phyloP scores from a whole-genome alignment of 2,113 vertebrate genomes.

The Coturnix japonica region DNA sequence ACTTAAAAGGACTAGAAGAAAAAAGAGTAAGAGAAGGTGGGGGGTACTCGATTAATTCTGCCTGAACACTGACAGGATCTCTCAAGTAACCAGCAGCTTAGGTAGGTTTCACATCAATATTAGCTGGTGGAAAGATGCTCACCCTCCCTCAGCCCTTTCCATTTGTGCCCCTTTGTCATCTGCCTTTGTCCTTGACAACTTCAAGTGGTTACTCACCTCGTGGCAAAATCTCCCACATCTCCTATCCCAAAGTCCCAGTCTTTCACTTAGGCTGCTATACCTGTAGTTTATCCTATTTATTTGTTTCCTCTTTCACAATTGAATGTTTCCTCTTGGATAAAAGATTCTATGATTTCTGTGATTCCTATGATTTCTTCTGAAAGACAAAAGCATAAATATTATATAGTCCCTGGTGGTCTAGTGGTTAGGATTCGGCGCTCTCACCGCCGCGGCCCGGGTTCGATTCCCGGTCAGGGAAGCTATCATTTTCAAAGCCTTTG shows the following conservation, averaged over 20 bases:
- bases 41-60: neutral
- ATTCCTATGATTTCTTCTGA: too few species aligned
- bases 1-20: neutral
- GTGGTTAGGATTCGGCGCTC: constrained; percentile 88
- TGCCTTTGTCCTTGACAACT: neutral
- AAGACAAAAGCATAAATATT: too few species aligned
- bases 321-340: neutral
- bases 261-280: neutral
- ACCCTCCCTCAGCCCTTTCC: neutral
- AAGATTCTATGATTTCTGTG: neutral
- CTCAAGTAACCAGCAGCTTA: neutral
- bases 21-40: neutral
- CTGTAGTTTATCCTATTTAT: neutral
- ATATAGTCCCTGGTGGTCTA: constrained; percentile 81
- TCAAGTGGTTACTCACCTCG: neutral
- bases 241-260: neutral
- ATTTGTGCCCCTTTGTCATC: accelerated
- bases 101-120: neutral
- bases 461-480: constrained; percentile 83
- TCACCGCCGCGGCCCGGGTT: constrained; percentile 86
- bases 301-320: neutral
- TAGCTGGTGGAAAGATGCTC: neutral
- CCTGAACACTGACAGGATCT: neutral
- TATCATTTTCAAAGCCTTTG: accelerated
- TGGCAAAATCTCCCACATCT: neutral